These are phyloP conservation scores for Portevinia maculata DNA, from an alignment of 2,888 invertebrate genomes.

Conservation along the genomic window DNA sequence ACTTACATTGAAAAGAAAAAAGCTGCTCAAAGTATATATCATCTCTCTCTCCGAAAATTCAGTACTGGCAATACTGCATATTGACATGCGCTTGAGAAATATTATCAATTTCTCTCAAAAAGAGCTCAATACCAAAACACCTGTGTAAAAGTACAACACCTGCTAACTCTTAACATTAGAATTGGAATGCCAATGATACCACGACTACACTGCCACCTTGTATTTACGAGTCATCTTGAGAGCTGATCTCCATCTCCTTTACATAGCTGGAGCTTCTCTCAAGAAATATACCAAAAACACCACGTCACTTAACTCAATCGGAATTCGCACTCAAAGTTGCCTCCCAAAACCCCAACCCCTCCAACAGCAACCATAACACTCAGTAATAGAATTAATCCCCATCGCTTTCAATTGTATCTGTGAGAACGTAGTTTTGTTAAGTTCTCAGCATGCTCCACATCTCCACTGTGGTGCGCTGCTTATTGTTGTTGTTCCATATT, in stretches of 20 bases:
- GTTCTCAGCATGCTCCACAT: conserved; percentile 44
- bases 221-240: too few species aligned
- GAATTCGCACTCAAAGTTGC: conserved; percentile 37
- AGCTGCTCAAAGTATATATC: too few species aligned
- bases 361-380: not conserved
- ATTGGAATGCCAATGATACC: conserved; percentile 17
- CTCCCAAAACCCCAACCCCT: not conserved
- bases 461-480: not conserved
- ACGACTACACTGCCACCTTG: too few species aligned
- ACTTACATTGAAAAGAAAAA: too few species aligned
- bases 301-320: conserved; percentile 20
- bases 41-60: too few species aligned
- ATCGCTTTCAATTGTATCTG: conserved; percentile 30
- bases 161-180: conserved; percentile 18
- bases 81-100: conserved; percentile 29
- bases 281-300: too few species aligned
- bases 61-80: conserved; percentile 25
- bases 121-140: conserved; percentile 28
- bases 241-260: too few species aligned
- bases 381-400: conserved; percentile 1
- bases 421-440: conserved; percentile 37
- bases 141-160: conserved; percentile 31
- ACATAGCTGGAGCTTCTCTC: too few species aligned
- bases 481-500: not conserved
- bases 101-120: conserved; percentile 35